Evolutionary conservation across 2,113 vertebrate species (phyloP).

Genomic region (Isurus oxyrinchus): DNA sequence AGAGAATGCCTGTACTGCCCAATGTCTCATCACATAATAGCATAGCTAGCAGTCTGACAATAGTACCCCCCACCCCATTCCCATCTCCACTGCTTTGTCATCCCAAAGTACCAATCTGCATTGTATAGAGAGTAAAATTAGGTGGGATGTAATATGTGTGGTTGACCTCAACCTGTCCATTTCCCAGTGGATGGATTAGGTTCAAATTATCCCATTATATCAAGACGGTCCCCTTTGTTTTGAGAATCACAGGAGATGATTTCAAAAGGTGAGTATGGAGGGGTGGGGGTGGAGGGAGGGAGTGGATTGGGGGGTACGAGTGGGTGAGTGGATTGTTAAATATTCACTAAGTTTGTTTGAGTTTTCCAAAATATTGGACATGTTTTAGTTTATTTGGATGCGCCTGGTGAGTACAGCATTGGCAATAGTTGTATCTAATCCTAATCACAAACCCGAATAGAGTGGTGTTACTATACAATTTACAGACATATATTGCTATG

Average conservation of each 20-base stretch:
- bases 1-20: not conserved
- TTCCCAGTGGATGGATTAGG: too few relatives aligned
- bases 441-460: not conserved
- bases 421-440: not conserved
- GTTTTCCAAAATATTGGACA: not conserved
- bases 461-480: too few relatives aligned
- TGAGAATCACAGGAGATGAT: too few relatives aligned
- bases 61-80: not conserved
- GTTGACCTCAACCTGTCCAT: too few relatives aligned
- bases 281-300: too few relatives aligned
- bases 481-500: not conserved
- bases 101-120: not conserved
- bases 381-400: not conserved
- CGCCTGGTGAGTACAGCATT: not conserved
- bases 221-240: too few relatives aligned
- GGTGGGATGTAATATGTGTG: not conserved
- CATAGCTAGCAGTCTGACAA: not conserved
- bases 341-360: too few relatives aligned
- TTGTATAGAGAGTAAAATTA: not conserved
- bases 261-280: too few relatives aligned
- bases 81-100: not conserved
- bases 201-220: too few relatives aligned
- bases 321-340: too few relatives aligned
- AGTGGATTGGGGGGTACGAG: too few relatives aligned
- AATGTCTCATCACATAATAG: not conserved